Evolutionary conservation across 2,888 invertebrate species (phyloP), one percentile per base, ranked within the genome.

Genomic region (Tortrix viridana): DNA sequence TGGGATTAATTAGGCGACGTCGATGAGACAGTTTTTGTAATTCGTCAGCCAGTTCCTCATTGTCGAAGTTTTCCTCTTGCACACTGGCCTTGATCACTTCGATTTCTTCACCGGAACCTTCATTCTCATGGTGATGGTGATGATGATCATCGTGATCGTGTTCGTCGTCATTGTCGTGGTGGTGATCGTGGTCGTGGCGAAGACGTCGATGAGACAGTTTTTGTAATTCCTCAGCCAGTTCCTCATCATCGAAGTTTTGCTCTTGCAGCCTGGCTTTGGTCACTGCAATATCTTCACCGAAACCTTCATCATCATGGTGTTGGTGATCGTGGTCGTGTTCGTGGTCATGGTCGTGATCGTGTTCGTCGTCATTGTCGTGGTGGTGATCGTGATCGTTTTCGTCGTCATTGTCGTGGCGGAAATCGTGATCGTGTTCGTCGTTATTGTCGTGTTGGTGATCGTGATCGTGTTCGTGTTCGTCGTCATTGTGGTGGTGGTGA

Each of bases 1-100:
- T 14, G n/a, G 53, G 53, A 5, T 22, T 53, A 9, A 53, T 43
- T 19, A 43, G 41, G 16, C 41, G 38, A 43, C 43, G 53, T 5
- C 43, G 53, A n/a, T 53, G 7, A 2, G 41, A 4, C 12, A 43
- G 14, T 2, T 32, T 46, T 7, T 60, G 44, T 23, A 43, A 3
- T 26, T 49, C 44, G 19, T 68, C 61, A 19, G 49, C 46, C 5
- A 60, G 60, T 4, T 67, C 67, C 0, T 18, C 26, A 19, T 58
- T 60, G 16, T 67, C 57, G 4, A 12, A 18, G 14, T 14, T 44
- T 12, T 44, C 14, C 19, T 55, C 54, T 44, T 65, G 57, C 41
- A 59, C 6, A 46, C 44, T 20, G 7, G 44, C 18, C 1, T 44
- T 12, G 12, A 43, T 16, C 9, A 44, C 43, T 44, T 26, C 26